Conservation (phyloP, 2,797 vertebrate species). For the Hipposideros larvatus region DNA sequence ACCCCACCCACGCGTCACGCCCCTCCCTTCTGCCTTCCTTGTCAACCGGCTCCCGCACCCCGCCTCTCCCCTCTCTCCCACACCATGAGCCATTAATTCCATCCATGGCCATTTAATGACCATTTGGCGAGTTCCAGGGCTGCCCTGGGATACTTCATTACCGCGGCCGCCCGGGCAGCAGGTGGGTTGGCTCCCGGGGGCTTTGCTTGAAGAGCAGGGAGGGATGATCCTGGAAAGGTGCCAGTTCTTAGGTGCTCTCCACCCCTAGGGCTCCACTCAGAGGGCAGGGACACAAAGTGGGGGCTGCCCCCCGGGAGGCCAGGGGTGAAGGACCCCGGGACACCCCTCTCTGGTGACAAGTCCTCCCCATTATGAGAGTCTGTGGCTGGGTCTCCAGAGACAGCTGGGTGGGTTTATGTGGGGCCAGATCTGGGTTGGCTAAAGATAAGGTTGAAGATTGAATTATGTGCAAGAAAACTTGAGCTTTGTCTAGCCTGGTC, state of each 20-base stretch:
- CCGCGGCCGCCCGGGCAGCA: conserved; percentile 53
- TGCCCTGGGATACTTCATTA: conserved; percentile 80
- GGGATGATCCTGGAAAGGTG: conserved; percentile 56
- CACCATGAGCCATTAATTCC: conserved; percentile 75
- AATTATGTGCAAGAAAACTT: neutral
- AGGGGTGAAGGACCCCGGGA: neutral
- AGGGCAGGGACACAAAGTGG: neutral
- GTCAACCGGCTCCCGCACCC: neutral
- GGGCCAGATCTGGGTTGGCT: neutral
- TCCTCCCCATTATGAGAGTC: neutral
- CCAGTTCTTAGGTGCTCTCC: conserved; percentile 1
- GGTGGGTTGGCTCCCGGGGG: conserved; percentile 12
- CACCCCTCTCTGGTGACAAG: neutral
- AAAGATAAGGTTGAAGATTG: neutral
- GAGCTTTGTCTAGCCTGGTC: neutral
- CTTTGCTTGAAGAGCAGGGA: neutral
- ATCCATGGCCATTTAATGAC: conserved; percentile 77
- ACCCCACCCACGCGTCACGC: too few relatives aligned
- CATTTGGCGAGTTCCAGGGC: conserved; percentile 80
- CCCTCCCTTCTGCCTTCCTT: neutral
- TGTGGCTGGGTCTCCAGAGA: neutral
- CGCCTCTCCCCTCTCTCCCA: neutral
- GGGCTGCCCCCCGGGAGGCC: neutral
- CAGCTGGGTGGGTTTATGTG: neutral
- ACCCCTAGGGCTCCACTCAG: neutral